Base-by-base conservation (phyloP, 2,797 vertebrate genomes). In the Adrianichthys oophorus region DNA sequence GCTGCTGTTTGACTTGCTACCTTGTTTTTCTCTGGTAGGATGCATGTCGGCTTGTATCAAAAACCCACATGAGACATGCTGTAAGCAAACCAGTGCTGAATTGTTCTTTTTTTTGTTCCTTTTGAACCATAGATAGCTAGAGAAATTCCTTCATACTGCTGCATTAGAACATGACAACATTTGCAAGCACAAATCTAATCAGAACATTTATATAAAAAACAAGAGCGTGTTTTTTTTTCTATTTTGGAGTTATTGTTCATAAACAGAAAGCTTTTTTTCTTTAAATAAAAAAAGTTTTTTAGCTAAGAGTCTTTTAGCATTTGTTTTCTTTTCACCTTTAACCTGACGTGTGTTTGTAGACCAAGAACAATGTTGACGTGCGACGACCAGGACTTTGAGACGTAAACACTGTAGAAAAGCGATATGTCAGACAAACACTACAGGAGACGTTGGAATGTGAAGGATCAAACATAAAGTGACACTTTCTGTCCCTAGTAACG, bases 111-210 rank as follows among this genome's bases (percentile, higher is more conserved):
- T 65, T 59, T 37, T 37, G 10, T 37, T 64, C 29, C 68, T 66
- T 71, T 77, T 62, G 53, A 56, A 52, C 52, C 62, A 68, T 76
- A 76, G 64, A 74, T 82, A 80, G 76, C 70, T 83, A 86, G 74
- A 77, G 69, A 59, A 62, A 64, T 79, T 46, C 65, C 29, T 82
- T 74, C 84, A 85, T 72, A 76, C 49, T 45, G 69, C 74, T 79
- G 88, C 81, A 79, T 74, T 74, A 79, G 72, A 86, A 89, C 84
- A 85, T 78, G 84, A 89, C 84, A 77, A 86, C 78, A 70, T 84
- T 75, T 80, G 84, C 85, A 88, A 88, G 86, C 88, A 87, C 82
- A 53, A 70, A 78, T 86, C 87, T 87, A 86, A 84, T 83, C 69
- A 80, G 74, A 87, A 87, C 80, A 79, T 71, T 79, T 70, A 87